These are phyloP conservation scores for Actinemys pallida DNA, from an alignment of 2,113 vertebrate genomes.

Conservation along the genomic window DNA sequence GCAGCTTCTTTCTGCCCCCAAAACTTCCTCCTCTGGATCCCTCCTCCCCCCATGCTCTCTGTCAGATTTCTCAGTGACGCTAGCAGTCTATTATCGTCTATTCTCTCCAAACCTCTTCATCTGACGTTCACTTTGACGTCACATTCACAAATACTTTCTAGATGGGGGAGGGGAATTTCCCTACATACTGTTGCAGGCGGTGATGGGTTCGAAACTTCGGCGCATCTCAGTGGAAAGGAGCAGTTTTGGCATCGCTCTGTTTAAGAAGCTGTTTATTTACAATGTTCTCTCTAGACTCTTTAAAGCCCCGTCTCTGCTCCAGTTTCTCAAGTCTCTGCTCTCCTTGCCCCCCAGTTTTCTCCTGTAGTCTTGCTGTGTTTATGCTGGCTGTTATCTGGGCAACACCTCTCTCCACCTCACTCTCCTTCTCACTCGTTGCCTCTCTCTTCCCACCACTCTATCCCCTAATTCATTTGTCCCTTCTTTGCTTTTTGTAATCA, in stretches of 20 bases:
- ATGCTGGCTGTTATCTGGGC: rapidly evolving
- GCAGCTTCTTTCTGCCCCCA: background rate
- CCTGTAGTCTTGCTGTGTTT: background rate
- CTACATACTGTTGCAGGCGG: background rate
- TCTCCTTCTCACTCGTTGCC: background rate
- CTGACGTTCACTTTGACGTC: background rate
- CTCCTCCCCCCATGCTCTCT: rapidly evolving
- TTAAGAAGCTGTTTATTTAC: background rate
- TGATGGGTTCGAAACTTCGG: background rate
- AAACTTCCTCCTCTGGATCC: rapidly evolving
- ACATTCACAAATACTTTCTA: background rate
- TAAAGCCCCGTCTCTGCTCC: background rate
- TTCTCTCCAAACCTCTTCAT: background rate
- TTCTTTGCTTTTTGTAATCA: background rate
- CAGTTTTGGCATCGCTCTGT: background rate
- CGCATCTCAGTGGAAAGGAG: rapidly evolving
- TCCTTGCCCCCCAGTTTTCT: rapidly evolving
- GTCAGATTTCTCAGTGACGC: rapidly evolving
- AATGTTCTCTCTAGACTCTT: rapidly evolving
- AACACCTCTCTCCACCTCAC: rapidly evolving
- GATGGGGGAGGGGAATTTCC: slow-evolving; percentile 49
- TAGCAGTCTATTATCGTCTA: background rate
- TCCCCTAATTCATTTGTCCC: rapidly evolving
- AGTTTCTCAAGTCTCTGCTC: background rate
- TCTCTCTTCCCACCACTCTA: background rate